Percentiles rank a stretch among this genome's conserved stretches.
phyloP scores from a whole-genome alignment of 1,140 invertebrate species.

The Aphaenogaster floridana region DNA sequence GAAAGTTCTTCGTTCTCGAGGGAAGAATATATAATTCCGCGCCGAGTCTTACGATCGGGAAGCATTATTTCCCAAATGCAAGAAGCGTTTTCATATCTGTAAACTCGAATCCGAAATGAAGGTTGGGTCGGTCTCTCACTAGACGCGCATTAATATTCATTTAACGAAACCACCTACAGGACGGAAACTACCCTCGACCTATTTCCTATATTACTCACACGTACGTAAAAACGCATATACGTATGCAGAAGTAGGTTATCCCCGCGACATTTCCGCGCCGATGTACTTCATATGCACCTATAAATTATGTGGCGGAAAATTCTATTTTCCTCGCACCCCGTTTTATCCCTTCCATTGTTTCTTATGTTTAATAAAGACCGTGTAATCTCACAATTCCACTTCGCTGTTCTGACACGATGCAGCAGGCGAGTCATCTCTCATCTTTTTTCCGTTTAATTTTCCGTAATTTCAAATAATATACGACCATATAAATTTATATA shows the following conservation, averaged over 20 bases:
- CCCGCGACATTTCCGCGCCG: conserved; percentile 52
- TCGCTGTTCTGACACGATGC: not conserved
- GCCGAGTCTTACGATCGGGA: not conserved
- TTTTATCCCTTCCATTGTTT: conserved; percentile 18
- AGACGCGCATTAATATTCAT: conserved; percentile 81
- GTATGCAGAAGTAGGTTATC: conserved; percentile 68
- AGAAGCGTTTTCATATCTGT: conserved; percentile 26
- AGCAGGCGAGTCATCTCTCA: not conserved
- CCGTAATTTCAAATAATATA: not conserved
- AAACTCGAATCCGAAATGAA: conserved; percentile 43
- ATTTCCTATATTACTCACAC: conserved; percentile 62
- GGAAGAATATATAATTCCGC: not conserved
- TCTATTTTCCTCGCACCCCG: conserved; percentile 21
- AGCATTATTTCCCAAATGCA: conserved; percentile 38
- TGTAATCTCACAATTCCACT: not conserved
- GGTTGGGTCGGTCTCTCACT: conserved; percentile 33
- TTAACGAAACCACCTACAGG: conserved; percentile 70
- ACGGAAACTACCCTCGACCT: conserved; percentile 70
- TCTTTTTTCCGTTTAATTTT: not conserved
- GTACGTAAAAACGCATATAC: conserved; percentile 62
- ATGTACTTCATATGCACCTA: conserved; percentile 44
- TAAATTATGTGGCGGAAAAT: conserved; percentile 41
- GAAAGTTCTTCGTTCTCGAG: not conserved
- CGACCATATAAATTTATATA: not conserved
- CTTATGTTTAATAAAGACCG: conserved; percentile 25